Conservation (phyloP, 1,140 invertebrate genomes). For the Globodera ellingtonae region DNA sequence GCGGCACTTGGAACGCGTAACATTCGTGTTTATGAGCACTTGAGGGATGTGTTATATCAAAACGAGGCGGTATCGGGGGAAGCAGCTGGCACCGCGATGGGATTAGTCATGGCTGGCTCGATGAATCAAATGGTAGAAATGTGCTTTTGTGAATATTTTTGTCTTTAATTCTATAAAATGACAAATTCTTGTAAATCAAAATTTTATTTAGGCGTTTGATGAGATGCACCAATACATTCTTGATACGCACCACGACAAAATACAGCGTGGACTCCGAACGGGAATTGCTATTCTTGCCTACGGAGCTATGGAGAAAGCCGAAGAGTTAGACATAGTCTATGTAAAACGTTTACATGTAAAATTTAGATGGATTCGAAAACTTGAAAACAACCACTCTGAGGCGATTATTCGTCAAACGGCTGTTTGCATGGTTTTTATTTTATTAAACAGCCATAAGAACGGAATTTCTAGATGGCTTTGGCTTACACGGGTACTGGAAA, state of each 20-base stretch:
- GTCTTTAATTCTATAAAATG: not conserved
- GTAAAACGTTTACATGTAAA: not conserved
- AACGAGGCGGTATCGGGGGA: conserved; percentile 97
- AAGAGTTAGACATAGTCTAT: conserved; percentile 68
- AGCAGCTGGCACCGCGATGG: conserved; percentile 93
- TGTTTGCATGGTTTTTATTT: conserved; percentile 78
- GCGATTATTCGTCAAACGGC: conserved; percentile 83
- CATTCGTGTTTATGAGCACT: conserved; percentile 86
- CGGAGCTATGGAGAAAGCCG: conserved; percentile 90
- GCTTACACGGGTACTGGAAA: conserved; percentile 97
- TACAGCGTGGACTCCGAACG: conserved; percentile 83
- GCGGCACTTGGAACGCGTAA: conserved; percentile 95
- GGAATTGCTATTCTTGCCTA: conserved; percentile 96
- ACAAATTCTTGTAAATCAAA: not conserved
- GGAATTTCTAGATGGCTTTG: conserved; percentile 77
- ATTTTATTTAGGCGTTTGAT: conserved; percentile 39
- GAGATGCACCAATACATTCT: conserved; percentile 73
- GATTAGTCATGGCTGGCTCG: conserved; percentile 90
- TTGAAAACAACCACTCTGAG: conserved; percentile 82
- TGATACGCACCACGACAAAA: conserved; percentile 98
- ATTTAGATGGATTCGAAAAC: conserved; percentile 48
- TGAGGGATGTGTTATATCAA: conserved; percentile 95
- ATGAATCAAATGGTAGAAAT: conserved; percentile 29
- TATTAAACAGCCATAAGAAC: not conserved
- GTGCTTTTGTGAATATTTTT: not conserved